These are phyloP conservation scores for Nannoperca obscura DNA, from an alignment of 2,797 vertebrate species.

Conservation along the genomic window DNA sequence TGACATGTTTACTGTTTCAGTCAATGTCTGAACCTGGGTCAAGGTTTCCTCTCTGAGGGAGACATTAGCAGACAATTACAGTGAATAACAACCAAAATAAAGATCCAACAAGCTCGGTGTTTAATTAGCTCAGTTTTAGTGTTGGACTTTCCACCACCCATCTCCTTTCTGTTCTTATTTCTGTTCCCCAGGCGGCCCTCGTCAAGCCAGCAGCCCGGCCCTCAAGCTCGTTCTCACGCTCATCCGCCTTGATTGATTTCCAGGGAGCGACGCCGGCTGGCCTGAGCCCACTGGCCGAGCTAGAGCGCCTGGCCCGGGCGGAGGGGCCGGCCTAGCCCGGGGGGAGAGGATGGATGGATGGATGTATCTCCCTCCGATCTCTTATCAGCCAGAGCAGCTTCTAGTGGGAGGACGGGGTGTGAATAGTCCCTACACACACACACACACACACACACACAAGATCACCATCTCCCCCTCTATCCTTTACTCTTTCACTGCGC, in stretches of 20 bases:
- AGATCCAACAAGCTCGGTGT: conserved; percentile 9
- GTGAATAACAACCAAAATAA: conserved; percentile 27
- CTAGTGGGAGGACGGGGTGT: conserved; percentile 54
- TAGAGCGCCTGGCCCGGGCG: conserved; percentile 59
- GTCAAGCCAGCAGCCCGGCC: conserved; percentile 58
- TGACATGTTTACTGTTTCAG: neutral
- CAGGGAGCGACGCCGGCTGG: conserved; percentile 69
- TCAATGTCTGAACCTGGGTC: conserved; percentile 27
- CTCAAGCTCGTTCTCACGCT: conserved; percentile 75
- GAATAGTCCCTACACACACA: conserved; percentile 53
- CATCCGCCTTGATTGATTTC: conserved; percentile 78
- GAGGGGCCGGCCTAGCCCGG: conserved; percentile 47
- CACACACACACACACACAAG: conserved; percentile 22
- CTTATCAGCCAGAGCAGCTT: conserved; percentile 84
- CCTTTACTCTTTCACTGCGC: neutral
- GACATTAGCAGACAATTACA: conserved; percentile 28
- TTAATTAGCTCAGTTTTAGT: conserved; percentile 54
- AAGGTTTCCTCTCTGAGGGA: conserved; percentile 17
- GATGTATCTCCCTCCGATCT: conserved; percentile 70
- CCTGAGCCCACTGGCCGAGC: conserved; percentile 57
- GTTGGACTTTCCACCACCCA: conserved; percentile 28
- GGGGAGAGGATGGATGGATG: conserved; percentile 54
- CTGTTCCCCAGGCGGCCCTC: conserved; percentile 63
- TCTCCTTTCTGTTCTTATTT: conserved; percentile 34
- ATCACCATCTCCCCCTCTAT: conserved; percentile 21